Evolutionary conservation across 2,113 vertebrate genomes (phyloP), one percentile per base, ranked within the genome.

Genomic region (Romanogobio albipinnatus): DNA sequence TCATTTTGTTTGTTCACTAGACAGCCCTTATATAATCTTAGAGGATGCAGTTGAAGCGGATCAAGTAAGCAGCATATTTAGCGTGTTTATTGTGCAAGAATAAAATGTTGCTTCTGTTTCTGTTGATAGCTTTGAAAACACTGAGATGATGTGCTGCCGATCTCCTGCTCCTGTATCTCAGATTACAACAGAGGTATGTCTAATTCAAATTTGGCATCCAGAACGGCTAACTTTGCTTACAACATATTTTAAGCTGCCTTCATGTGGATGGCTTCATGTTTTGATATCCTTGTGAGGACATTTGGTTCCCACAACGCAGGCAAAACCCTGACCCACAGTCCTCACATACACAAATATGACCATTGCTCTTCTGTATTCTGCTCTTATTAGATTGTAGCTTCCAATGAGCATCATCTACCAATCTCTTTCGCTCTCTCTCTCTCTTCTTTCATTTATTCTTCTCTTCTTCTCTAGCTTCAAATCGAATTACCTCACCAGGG

Each of bases 401-500:
- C 39, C 43, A 79, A 17, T 61, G 9, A 76, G 7, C 79, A 39
- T 51, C 82, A 76, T 76, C 61, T 80, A 45, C 22, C 45, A 24
- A 80, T 81, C 70, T 24, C 13, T 29, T 10, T 62, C 43, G 1
- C 26, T 26, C 61, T 64, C 53, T 76, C 53, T 76, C 22, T 71
- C 62, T 76, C 33, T 59, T 13, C 61, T 68, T 64, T 83, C 24
- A 76, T 84, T 83, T 83, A 75, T 61, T 76, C 76, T 11, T 71
- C 29, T 74, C 74, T 78, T 81, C 81, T 33, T 86, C 62, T 62
- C 64, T 66, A 15, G 11, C 80, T 89, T 75, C 74, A 78, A 81
- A 89, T 85, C 29, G 59, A 87, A 84, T 87, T 86, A 85, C 84
- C 76, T 89, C 80, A 85, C 84, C 51, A 49, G 33, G 68, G 24